Evolutionary conservation across 2,113 vertebrate genomes (phyloP).

Genomic region (Ptilonorhynchus violaceus): DNA sequence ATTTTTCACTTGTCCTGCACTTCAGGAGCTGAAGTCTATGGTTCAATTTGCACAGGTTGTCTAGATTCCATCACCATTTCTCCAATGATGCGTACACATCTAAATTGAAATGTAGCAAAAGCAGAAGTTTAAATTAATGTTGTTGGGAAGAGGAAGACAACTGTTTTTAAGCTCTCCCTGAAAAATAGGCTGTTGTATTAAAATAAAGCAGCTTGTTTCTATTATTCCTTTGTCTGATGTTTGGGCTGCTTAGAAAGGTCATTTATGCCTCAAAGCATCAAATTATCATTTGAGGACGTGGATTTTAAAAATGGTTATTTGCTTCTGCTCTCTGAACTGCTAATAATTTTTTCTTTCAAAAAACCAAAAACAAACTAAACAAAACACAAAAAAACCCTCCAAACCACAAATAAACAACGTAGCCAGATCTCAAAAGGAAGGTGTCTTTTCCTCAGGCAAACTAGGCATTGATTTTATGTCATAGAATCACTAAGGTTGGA

Average conservation of each 20-base stretch:
- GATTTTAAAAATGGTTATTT: constrained; percentile 73
- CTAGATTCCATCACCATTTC: constrained; percentile 12
- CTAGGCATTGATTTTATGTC: not conserved
- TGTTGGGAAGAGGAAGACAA: constrained; percentile 38
- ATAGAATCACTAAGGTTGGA: not conserved
- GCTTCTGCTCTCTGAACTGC: constrained; percentile 64
- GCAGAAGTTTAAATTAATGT: constrained; percentile 33
- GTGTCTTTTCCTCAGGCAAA: constrained; percentile 26
- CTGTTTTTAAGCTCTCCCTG: constrained; percentile 63
- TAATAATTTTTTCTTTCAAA: constrained; percentile 8
- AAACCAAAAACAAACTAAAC: not conserved
- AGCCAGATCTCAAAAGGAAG: not conserved
- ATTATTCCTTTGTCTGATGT: constrained; percentile 69
- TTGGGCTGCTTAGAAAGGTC: constrained; percentile 69
- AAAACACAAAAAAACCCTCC: not conserved
- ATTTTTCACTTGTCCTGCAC: not conserved
- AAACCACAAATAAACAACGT: not conserved
- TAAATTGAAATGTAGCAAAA: constrained; percentile 15
- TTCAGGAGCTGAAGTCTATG: not conserved
- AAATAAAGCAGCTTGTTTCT: constrained; percentile 68
- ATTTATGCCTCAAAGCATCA: constrained; percentile 72
- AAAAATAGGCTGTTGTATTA: constrained; percentile 65
- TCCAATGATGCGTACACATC: not conserved
- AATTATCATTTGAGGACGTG: constrained; percentile 75
- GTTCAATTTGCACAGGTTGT: constrained; percentile 28